A percentile compares a stretch with the other conserved stretches of the same genome.
Conservation (phyloP, 2,888 invertebrate species). For the Carcina quercana region DNA sequence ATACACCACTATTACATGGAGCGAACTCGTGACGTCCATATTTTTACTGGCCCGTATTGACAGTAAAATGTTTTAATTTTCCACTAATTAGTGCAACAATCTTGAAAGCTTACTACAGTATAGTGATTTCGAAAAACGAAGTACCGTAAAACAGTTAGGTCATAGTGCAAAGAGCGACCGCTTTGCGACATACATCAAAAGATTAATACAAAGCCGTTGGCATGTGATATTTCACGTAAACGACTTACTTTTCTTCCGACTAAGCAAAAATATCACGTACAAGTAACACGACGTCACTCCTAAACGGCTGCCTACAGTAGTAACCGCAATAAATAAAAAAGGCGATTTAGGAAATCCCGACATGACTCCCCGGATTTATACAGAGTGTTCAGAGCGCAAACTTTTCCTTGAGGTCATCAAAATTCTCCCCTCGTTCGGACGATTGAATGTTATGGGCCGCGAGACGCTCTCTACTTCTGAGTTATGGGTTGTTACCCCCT, state of each 20-base stretch:
- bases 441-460: conserved; percentile 71
- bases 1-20: no score
- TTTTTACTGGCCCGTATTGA: no score
- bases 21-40: no score
- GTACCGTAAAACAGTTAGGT: no score
- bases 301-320: conserved; percentile 55
- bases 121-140: no score
- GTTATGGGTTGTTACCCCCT: conserved; percentile 56
- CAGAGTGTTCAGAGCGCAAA: conserved; percentile 60
- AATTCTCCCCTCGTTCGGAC: conserved; percentile 65
- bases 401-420: conserved; percentile 67
- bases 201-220: no score
- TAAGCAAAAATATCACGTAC: conserved; percentile 42
- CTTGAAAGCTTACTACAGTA: no score
- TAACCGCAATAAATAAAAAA: conserved; percentile 66
- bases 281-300: conserved; percentile 47
- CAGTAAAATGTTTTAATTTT: no score
- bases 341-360: conserved; percentile 68
- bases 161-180: no score
- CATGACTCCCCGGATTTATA: conserved; percentile 68
- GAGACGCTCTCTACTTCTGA: conserved; percentile 60
- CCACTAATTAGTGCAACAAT: no score
- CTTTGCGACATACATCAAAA: no score
- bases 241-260: conserved; percentile 8
- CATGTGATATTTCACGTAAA: no score